Conservation (phyloP, 2,797 vertebrate species). For the Eremophila alpestris region DNA sequence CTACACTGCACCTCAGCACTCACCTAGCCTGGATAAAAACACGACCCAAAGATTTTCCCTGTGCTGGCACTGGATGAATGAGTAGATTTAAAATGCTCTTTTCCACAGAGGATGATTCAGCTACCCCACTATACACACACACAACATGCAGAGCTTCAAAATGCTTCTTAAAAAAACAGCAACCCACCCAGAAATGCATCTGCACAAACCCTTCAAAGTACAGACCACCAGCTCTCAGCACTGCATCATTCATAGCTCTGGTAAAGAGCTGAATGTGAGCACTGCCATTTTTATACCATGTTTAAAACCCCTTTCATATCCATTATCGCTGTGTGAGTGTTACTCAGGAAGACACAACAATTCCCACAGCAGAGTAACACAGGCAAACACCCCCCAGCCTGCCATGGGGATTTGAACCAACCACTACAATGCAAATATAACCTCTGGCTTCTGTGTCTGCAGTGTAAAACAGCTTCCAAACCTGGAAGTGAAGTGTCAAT, state of each 20-base stretch:
- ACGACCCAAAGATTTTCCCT: not conserved
- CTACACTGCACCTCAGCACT: not conserved
- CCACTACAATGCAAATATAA: not conserved
- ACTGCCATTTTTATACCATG: rapidly evolving
- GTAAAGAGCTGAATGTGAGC: not conserved
- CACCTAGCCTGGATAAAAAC: not conserved
- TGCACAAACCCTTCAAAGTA: not conserved
- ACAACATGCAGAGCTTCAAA: not conserved
- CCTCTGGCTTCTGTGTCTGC: not conserved
- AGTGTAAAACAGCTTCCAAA: not conserved
- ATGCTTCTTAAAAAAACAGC: not conserved
- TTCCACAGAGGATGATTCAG: not conserved
- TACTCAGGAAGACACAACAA: not conserved
- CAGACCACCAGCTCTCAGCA: not conserved
- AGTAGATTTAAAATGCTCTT: not conserved
- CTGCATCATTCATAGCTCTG: not conserved
- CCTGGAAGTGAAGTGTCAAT: not conserved
- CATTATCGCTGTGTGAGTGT: not conserved
- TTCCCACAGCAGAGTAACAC: not conserved
- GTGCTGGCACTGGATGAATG: not conserved
- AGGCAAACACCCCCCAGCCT: not conserved
- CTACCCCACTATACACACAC: rapidly evolving
- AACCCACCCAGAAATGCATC: not conserved
- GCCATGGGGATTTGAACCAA: not conserved
- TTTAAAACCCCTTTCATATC: not conserved